These are phyloP conservation scores for Orgyia antiqua DNA, from an alignment of 2,888 invertebrate species.

Conservation along the genomic window DNA sequence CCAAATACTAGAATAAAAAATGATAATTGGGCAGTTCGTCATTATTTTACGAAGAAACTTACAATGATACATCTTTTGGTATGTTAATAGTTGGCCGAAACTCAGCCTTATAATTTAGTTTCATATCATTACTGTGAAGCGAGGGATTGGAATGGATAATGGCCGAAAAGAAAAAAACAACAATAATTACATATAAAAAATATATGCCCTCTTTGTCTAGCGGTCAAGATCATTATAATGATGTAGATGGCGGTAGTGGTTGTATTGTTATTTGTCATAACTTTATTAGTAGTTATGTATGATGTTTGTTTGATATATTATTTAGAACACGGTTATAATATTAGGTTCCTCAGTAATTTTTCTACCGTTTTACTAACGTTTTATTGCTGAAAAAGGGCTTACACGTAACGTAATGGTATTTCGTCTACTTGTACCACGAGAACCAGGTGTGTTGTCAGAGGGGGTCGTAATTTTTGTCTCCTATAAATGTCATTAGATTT, in stretches of 20 bases:
- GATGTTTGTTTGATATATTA: conserved; percentile 7
- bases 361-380: background rate
- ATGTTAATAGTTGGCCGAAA: conserved; percentile 64
- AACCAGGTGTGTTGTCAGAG: no score
- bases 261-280: conserved; percentile 26
- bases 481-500: no score
- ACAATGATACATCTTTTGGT: conserved; percentile 61
- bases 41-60: conserved; percentile 37
- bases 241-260: conserved; percentile 26
- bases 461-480: no score
- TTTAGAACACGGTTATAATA: background rate
- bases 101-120: conserved; percentile 65
- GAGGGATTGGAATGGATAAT: conserved; percentile 56
- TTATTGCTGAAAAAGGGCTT: no score
- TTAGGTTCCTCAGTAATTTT: background rate
- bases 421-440: no score
- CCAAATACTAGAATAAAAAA: conserved; percentile 1
- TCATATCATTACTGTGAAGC: conserved; percentile 64
- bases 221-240: conserved; percentile 27
- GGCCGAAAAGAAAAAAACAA: conserved; percentile 46
- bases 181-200: conserved; percentile 58
- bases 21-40: conserved; percentile 25
- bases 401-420: no score
- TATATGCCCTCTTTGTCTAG: conserved; percentile 47
- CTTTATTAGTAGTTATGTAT: conserved; percentile 8